A percentile compares a stretch with the other conserved stretches of the same genome.
Evolutionary conservation across 64 coral and sea anemone genomes (phyloP).

Genomic region (Hydrozoanthus tunicans): DNA sequence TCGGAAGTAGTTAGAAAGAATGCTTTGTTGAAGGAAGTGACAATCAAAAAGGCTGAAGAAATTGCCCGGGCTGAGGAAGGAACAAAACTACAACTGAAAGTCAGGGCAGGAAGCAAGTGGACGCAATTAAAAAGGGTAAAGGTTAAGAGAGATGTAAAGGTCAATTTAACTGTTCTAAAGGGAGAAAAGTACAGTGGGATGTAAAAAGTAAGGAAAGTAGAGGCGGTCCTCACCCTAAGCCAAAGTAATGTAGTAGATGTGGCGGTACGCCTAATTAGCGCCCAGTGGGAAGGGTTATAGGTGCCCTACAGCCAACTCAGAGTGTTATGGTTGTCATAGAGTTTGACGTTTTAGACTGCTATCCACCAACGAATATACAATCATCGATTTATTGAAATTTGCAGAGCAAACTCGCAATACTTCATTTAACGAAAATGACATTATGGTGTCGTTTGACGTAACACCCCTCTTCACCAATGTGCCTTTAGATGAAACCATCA

Average conservation of each 20-base stretch:
- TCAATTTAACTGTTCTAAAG: not conserved
- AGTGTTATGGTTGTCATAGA: conserved; percentile 49
- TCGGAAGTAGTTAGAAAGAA: conserved; percentile 42
- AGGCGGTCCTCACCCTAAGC: not conserved
- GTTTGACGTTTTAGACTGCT: conserved; percentile 21
- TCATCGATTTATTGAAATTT: too few relatives aligned
- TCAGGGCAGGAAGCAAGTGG: not conserved
- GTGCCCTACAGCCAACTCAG: conserved; percentile 23
- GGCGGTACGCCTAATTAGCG: not conserved
- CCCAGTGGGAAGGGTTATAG: not conserved
- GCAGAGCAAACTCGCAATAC: too few relatives aligned
- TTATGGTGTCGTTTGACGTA: not conserved
- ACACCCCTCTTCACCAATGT: not conserved
- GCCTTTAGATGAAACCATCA: not conserved
- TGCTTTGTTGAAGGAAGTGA: conserved; percentile 70
- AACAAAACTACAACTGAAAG: conserved; percentile 42
- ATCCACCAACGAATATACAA: too few relatives aligned
- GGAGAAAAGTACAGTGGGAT: not conserved
- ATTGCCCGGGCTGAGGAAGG: conserved; percentile 53
- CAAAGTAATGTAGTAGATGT: not conserved
- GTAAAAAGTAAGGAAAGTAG: not conserved
- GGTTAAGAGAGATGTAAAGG: too few relatives aligned
- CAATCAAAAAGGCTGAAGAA: conserved; percentile 60
- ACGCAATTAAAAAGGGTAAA: conserved; percentile 12
- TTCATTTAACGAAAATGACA: not conserved